phyloP scores from a whole-genome alignment of 2,888 invertebrate species.

The Drosophila tripunctata region DNA sequence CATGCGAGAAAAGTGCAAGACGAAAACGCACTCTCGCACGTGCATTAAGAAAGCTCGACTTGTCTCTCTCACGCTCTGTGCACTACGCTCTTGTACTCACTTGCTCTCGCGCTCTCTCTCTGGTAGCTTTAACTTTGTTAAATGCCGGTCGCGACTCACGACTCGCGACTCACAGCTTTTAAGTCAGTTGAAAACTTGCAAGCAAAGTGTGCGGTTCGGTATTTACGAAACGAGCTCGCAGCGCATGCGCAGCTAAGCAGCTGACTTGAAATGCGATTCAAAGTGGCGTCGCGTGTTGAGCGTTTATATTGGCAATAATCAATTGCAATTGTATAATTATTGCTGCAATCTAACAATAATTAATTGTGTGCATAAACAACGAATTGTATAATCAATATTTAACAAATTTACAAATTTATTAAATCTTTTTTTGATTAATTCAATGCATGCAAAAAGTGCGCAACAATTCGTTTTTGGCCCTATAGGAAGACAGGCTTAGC shows the following conservation, averaged over 20 bases:
- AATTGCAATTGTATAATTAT: slow-evolving; percentile 47
- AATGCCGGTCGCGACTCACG: slow-evolving; percentile 23
- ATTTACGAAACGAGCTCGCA: slow-evolving; percentile 17
- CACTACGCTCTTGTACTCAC: not conserved
- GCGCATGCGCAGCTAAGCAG: slow-evolving; percentile 39
- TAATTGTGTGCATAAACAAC: slow-evolving; percentile 45
- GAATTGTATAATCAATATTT: slow-evolving; percentile 38
- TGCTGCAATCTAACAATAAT: slow-evolving; percentile 53
- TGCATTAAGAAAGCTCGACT: slow-evolving; percentile 18
- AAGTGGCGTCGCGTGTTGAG: slow-evolving; percentile 49
- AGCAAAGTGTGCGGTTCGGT: slow-evolving; percentile 53
- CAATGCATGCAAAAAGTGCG: slow-evolving; percentile 25
- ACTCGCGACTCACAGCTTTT: slow-evolving; percentile 9
- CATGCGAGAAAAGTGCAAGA: slow-evolving; percentile 43
- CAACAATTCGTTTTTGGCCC: slow-evolving; percentile 24
- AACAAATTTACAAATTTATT: no score
- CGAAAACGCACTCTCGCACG: slow-evolving; percentile 11
- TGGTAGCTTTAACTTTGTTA: not conserved
- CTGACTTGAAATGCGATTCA: slow-evolving; percentile 3
- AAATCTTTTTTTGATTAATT: slow-evolving; percentile 15
- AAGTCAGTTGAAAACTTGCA: slow-evolving; percentile 51
- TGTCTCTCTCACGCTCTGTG: not conserved
- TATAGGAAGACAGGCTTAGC: no score
- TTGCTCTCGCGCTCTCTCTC: slow-evolving; percentile 10
- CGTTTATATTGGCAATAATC: slow-evolving; percentile 43